Evolutionary conservation across 1,140 invertebrate species (phyloP), one percentile per base, ranked within the genome.

Genomic region (Lucilia cuprina): DNA sequence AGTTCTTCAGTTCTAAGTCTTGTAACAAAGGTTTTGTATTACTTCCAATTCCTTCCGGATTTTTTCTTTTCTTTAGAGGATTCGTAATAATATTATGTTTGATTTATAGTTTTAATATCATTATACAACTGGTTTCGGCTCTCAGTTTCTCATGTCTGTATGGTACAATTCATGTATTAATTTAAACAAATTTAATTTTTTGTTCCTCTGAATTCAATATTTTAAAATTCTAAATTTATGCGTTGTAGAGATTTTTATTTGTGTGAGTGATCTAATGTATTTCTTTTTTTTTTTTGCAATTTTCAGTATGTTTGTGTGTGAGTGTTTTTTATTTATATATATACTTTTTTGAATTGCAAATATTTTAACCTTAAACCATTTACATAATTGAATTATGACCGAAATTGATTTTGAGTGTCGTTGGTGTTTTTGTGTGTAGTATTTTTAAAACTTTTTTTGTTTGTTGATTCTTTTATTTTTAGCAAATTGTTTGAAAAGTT

Each of bases 281-380:
- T 55, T 55, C 1, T 55, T 55, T 5, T 55, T 49, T 55, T 55
- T 55, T 5, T 55, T 49, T 55, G 50, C 50, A 55, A 55, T 55
- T 55, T 41, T 5, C 10, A 41, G 14, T 70, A 12, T 70, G 65
- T 25, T 21, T 21, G 21, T 70, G 19, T 70, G 9, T 70, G n/a
- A 21, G 8, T 60, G 12, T 47, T n/a, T 12, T 80, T 14, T 80
- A 49, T 47, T 21, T 80, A 49, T 80, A 25, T 80, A 50, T 80
- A 21, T 80, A 14, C 50, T 17, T 78, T 47, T 80, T 80, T 80
- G 41, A 80, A 80, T 80, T 80, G 77, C 77, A 25, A 21, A 47
- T 80, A 49, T 80, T 70, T 70, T 70, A 80, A 80, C 77, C 77
- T 80, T 80, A 80, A 80, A 80, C 77, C 47, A 80, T 80, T 80